Evolutionary conservation across 1,140 invertebrate species (phyloP), one percentile per base, ranked within the genome.

Genomic region (Kradibia gibbosae): DNA sequence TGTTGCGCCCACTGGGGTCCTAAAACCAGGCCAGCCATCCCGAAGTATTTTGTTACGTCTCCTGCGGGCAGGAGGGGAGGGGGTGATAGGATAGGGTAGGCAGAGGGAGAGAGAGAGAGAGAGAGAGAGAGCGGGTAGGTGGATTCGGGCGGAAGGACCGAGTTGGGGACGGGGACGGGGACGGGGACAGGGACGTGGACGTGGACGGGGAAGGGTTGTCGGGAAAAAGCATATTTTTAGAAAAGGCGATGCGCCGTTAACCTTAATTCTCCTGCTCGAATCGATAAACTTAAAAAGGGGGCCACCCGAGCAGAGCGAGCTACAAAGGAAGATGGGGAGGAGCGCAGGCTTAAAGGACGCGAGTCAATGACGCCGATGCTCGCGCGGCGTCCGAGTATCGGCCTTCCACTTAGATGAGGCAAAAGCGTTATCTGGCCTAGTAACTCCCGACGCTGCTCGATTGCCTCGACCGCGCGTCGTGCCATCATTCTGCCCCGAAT

Each of bases 141-240:
- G n/a, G n/a, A n/a, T n/a, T n/a, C n/a, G n/a, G n/a, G n/a, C n/a
- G n/a, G n/a, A n/a, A n/a, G n/a, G n/a, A n/a, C n/a, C n/a, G n/a
- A n/a, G n/a, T n/a, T n/a, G n/a, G n/a, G n/a, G n/a, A n/a, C n/a
- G n/a, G n/a, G n/a, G n/a, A n/a, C n/a, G n/a, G n/a, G n/a, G n/a
- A n/a, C n/a, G n/a, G n/a, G n/a, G n/a, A n/a, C n/a, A n/a, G n/a
- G n/a, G n/a, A n/a, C n/a, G n/a, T n/a, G n/a, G n/a, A n/a, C n/a
- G n/a, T n/a, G n/a, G n/a, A n/a, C n/a, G n/a, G n/a, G n/a, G n/a
- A n/a, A n/a, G n/a, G n/a, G n/a, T n/a, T n/a, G n/a, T n/a, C n/a
- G n/a, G n/a, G n/a, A 60, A 60, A 31, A 34, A 20, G 13, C 8
- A 34, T 67, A 42, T 71, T 71, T 45, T 71, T 71, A 71, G 39